These are phyloP conservation scores for Terrapene triunguis DNA, from an alignment of 2,113 vertebrate species.

Conservation along the genomic window DNA sequence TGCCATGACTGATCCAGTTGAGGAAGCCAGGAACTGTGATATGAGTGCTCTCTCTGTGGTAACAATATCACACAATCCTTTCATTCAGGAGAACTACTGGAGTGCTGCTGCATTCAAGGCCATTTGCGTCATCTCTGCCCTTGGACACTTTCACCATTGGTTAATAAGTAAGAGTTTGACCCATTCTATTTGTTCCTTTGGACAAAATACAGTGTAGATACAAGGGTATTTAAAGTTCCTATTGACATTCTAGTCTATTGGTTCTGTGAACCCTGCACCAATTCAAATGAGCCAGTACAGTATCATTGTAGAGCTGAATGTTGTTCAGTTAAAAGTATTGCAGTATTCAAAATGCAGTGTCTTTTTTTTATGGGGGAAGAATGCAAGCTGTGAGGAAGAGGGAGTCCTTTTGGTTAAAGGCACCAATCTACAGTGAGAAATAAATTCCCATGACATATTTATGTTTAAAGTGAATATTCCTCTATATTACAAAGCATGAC, in stretches of 20 bases:
- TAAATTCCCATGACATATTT: too few species aligned
- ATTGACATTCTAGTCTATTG: too few species aligned
- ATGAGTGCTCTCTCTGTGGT: background rate
- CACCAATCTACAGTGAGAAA: too few species aligned
- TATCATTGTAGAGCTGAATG: background rate
- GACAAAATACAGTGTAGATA: background rate
- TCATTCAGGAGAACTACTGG: background rate
- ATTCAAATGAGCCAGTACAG: background rate
- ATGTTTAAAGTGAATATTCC: background rate
- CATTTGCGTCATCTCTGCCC: background rate
- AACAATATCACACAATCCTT: background rate
- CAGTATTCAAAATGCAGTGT: too few species aligned
- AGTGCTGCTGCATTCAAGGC: fast-evolving
- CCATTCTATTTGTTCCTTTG: background rate
- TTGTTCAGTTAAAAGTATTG: too few species aligned
- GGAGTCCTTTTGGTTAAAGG: too few species aligned
- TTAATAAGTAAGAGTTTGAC: background rate
- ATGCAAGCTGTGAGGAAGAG: too few species aligned
- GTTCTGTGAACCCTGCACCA: background rate
- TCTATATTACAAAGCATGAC: background rate
- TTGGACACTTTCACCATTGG: background rate
- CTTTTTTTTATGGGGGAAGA: too few species aligned
- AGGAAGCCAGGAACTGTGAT: background rate
- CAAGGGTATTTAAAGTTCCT: background rate
- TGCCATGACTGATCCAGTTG: background rate